Base-by-base conservation (phyloP, 2,113 vertebrate genomes). In the Catharus fuscescens region DNA sequence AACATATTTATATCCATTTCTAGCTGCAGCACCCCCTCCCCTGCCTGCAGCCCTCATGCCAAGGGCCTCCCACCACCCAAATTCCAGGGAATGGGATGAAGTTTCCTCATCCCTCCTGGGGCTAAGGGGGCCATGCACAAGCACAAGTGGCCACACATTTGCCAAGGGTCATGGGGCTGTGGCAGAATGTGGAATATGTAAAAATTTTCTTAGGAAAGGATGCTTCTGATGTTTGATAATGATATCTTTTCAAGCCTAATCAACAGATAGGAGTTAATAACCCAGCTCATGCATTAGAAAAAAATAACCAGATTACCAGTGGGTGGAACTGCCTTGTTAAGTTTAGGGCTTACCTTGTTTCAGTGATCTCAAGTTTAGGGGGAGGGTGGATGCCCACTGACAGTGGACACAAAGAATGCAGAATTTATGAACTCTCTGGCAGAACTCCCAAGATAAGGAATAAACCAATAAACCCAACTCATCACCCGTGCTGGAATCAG, bases 71-170 rank as follows among this genome's bases (percentile, higher is more conserved):
- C 64, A 61, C 15, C n/a, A 40, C 47, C 47, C 56, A 40, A 29
- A 87, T 45, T 45, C 38, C 64, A 44, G 36, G 32, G 15, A 18
- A 7, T 40, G 48, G 34, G 31, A 14, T 34, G 57, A 65, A 57
- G 31, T 72, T 65, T 64, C 44, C 42, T 50, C 34, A 57, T 40
- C 9, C 17, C 28, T 69, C 26, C 26, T 67, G 32, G 11, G 47
- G 12, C 53, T 18, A 36, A 25, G 20, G 44, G 31, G 19, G 8
- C 25, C 11, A 14, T 57, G 31, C 61, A 59, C 0, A 0, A 61
- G 45, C 38, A 60, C 44, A 67, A 32, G 31, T 34, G 52, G 20
- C 17, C 44, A 50, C 32, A 60, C 36, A 52, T 21, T 36, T 52
- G 45, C 18, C 32, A 60, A 60, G 12, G 45, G 38, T 67, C 2